Base-by-base conservation (phyloP, 1,140 invertebrate genomes). In the Heliconius himera region DNA sequence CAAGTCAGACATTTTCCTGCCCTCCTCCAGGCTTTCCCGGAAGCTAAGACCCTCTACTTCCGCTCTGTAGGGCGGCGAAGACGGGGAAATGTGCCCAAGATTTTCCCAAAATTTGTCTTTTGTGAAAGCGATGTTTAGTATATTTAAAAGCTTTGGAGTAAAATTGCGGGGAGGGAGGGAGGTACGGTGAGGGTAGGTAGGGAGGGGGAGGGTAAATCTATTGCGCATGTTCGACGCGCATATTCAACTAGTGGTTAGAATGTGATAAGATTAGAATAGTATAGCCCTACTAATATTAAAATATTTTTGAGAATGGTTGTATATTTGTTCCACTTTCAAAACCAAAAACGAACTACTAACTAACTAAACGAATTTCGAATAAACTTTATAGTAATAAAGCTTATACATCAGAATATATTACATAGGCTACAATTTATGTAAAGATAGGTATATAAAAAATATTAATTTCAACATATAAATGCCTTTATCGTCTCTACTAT, bases 1-100 rank as follows among this genome's bases (percentile, higher is more conserved):
- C 92, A 94, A 93, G 73, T 87, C 91, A 92, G 91, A 92, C 90
- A 93, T 91, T 94, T 94, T 90, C 92, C 90, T 93, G 90, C 92
- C 92, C 92, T 93, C 89, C 84, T 88, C 85, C 89, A 87, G 86
- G 85, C 83, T 91, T 93, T 90, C 86, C 88, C 88, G 89, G 89
- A 89, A 87, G 85, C 81, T 77, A 84, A 89, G 86, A 93, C 89
- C 91, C 89, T 92, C 85, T 22, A 82, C 82, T 91, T 91, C 88
- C 90, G 90, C 54, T 79, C 74, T 89, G 82, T 92, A 94, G 93
- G 92, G 93, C 93, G 90, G 89, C 29, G 70, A 77, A 79, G 76
- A 81, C 71, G 54, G 36, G 73, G 29, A 78, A 81, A 81, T 84
- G 83, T 78, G 77, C 76, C 79, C 73, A 80, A 81, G 78, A 22